Evolutionary conservation across 2,797 vertebrate genomes (phyloP).

Genomic region (Chlorospingus semifuscus): DNA sequence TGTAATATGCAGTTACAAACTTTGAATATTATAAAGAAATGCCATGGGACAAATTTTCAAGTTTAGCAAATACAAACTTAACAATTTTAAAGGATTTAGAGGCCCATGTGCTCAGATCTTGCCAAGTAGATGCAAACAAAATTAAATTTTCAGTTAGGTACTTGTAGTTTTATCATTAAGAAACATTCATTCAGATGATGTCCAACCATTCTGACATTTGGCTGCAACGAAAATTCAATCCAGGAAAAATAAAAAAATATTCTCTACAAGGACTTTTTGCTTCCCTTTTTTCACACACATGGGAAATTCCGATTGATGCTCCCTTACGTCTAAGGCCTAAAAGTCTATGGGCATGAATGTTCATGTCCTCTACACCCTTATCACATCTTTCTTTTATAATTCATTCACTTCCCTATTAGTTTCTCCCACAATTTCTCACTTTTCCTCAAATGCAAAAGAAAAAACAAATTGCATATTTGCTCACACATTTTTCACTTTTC

Average conservation of each 20-base stretch:
- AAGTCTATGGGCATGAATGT: background rate
- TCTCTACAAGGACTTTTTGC: background rate
- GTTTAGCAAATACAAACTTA: background rate
- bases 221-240: background rate
- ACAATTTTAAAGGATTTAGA: background rate
- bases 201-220: background rate
- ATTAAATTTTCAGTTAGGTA: background rate
- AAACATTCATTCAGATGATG: background rate
- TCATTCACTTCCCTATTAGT: background rate
- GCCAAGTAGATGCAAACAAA: background rate
- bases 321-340: background rate
- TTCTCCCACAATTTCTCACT: background rate
- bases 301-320: rapidly evolving
- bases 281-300: background rate
- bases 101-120: background rate
- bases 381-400: background rate
- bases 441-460: background rate
- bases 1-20: background rate
- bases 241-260: background rate
- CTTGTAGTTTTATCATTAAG: background rate
- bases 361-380: background rate
- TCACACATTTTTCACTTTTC: background rate
- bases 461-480: background rate
- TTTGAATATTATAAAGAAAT: background rate
- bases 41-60: background rate